These are phyloP conservation scores for Vulpes lagopus DNA, from an alignment of 2,113 vertebrate species.

Conservation along the genomic window DNA sequence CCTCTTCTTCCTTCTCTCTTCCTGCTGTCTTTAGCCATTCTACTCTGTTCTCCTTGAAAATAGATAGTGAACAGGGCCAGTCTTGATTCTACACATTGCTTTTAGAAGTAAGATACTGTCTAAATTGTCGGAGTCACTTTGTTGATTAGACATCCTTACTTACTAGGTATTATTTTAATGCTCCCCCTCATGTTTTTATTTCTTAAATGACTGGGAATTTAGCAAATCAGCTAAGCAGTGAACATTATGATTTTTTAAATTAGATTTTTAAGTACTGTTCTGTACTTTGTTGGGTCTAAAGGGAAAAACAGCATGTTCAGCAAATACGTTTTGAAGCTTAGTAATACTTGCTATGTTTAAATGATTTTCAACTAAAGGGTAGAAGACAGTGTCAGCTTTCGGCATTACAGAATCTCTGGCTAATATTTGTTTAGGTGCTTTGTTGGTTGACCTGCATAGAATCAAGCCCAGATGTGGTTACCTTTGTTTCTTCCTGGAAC, in stretches of 20 bases:
- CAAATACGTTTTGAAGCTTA: constrained; percentile 16
- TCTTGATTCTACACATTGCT: not conserved
- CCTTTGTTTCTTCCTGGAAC: constrained; percentile 31
- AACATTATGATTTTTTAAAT: constrained; percentile 47
- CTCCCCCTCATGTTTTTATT: constrained; percentile 2
- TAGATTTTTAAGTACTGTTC: constrained; percentile 48
- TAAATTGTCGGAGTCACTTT: not conserved
- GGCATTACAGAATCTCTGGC: not conserved
- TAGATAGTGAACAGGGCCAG: not conserved
- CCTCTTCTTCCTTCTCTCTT: not conserved
- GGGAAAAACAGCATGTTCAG: not conserved
- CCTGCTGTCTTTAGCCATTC: not conserved
- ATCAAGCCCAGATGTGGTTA: not conserved
- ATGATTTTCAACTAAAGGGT: constrained; percentile 2
- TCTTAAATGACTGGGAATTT: constrained; percentile 35
- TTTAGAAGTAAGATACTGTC: not conserved
- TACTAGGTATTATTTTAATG: constrained; percentile 37
- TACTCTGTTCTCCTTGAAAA: not conserved
- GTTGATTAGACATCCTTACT: not conserved
- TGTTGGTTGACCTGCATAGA: not conserved
- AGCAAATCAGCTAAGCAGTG: constrained; percentile 50
- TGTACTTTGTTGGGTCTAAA: constrained; percentile 19
- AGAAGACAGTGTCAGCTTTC: not conserved
- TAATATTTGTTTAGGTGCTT: constrained; percentile 41
- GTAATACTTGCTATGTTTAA: not conserved